Conservation (phyloP, 2,113 vertebrate species). For the Bos taurus region ARS-UCD2.0 NC_037344.1:52209501-52210000, state of each 20-base stretch:
- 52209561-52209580: not conserved
- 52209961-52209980: not conserved
- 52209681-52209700: slow-evolving; percentile 82
- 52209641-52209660: slow-evolving; percentile 80
- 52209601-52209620: slow-evolving; percentile 70
- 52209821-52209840: slow-evolving; percentile 49
- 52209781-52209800: slow-evolving; percentile 48
- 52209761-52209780: slow-evolving; percentile 46
- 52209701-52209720: slow-evolving; percentile 76
- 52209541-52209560: not conserved
- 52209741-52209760: slow-evolving; percentile 36
- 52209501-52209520: not conserved
- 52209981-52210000: not conserved
- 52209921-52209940: not conserved
- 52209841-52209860: slow-evolving; percentile 66
- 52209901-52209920: slow-evolving; percentile 36
- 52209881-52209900: not conserved
- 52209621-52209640: slow-evolving; percentile 86
- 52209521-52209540: not conserved
- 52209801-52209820: not conserved
- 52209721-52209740: slow-evolving; percentile 63
- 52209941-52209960: not conserved
- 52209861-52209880: not conserved
- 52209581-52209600: not conserved
- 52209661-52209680: slow-evolving; percentile 83